Base-by-base conservation (phyloP, 1,140 invertebrate species). In the Phocides pigmalion region DNA sequence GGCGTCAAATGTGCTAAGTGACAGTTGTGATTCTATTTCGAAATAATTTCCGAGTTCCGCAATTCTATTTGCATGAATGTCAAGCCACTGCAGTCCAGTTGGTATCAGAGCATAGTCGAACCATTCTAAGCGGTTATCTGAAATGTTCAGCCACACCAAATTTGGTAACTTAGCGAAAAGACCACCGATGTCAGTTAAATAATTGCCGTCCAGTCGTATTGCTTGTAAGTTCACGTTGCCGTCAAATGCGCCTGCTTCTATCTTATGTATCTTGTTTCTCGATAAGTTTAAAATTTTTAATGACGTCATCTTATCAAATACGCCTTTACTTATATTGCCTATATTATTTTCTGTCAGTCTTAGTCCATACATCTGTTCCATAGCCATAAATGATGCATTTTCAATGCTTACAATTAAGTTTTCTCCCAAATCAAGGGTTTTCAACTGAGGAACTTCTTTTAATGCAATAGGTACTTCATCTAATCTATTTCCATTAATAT, bases 61-160 rank as follows among this genome's bases (percentile, higher is more conserved):
- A 37, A 98, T 97, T 84, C 96, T 94, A 90, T 98, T 98, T 19
- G 95, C 94, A 76, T 97, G 96, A 76, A 98, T 95, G 90, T 98
- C 97, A 63, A 98, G 89, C 96, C 96, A 98, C 89, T 98, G 95
- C 46, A 98, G 92, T 65, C 96, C 95, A 62, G 95, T 95, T 49
- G 97, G 97, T 91, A 98, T 97, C 86, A 97, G 94, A 44, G 96
- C 96, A 82, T 98, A 98, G 78, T 98, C 97, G 83, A 98, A 97
- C 93, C 95, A 95, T 89, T 96, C 95, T 37, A 98, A 93, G 61
- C 95, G 94, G 92, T 98, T 98, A 78, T 97, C 96, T 58, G 97
- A 98, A 67, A 98, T 96, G 82, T 98, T 98, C 41, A 98, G 91
- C 96, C 97, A 98, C 22, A 98, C 95, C 66, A 98, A 93, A 91